phyloP scores from a whole-genome alignment of 2,113 vertebrate genomes.

The Osmerus eperlanus region DNA sequence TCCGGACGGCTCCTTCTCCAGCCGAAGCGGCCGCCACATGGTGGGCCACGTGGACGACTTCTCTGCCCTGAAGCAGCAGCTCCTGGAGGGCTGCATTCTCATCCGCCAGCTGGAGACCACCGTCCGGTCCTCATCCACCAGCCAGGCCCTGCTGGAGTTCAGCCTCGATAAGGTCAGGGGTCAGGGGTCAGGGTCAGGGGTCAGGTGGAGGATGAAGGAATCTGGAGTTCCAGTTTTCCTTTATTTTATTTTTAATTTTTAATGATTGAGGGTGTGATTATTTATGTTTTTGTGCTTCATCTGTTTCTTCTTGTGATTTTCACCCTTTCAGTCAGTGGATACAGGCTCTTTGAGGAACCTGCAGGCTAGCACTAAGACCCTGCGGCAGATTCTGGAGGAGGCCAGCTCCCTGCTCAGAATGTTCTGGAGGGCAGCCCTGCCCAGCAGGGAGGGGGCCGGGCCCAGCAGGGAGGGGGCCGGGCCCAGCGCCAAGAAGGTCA shows the following conservation, averaged over 20 bases:
- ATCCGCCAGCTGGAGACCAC: slow-evolving; percentile 70
- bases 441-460: slow-evolving; percentile 19
- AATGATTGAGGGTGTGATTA: too few species aligned
- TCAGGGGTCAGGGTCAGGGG: not conserved
- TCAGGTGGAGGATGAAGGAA: not conserved
- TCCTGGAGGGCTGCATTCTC: slow-evolving; percentile 73
- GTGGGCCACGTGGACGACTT: slow-evolving; percentile 76
- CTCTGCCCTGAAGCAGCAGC: slow-evolving; percentile 76
- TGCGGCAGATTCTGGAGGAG: slow-evolving; percentile 76
- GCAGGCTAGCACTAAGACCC: slow-evolving; percentile 59
- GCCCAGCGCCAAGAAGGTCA: slow-evolving; percentile 57
- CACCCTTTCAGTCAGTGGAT: slow-evolving; percentile 55
- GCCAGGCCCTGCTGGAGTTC: slow-evolving; percentile 34
- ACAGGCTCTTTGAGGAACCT: slow-evolving; percentile 53
- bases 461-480: slow-evolving; percentile 29
- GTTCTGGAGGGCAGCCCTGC: slow-evolving; percentile 79
- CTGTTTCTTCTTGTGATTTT: not conserved
- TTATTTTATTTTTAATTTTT: not conserved
- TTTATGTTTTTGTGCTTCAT: not conserved
- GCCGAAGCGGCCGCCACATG: slow-evolving; percentile 63
- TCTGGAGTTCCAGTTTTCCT: not conserved
- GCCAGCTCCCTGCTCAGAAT: slow-evolving; percentile 69
- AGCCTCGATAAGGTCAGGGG: slow-evolving; percentile 62
- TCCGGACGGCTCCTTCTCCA: slow-evolving; percentile 41
- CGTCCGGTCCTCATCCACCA: slow-evolving; percentile 30